Evolutionary conservation across 2,888 invertebrate genomes (phyloP).

Genomic region (Machimus rusticus): DNA sequence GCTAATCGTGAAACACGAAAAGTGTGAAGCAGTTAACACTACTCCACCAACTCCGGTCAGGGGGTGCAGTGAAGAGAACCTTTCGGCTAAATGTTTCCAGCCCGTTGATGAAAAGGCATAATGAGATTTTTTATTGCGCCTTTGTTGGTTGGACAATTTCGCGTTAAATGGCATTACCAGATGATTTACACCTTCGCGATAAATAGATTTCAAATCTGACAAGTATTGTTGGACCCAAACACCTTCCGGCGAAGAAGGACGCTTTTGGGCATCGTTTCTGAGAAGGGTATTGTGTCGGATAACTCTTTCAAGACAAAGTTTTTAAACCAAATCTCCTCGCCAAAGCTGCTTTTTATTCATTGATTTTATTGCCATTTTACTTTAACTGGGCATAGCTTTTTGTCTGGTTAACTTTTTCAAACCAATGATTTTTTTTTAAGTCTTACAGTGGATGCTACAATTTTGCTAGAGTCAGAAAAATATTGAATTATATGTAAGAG

Average conservation of each 20-base stretch:
- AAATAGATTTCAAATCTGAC: slow-evolving; percentile 20
- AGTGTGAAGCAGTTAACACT: slow-evolving; percentile 35
- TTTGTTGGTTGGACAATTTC: slow-evolving; percentile 13
- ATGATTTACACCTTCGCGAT: slow-evolving; percentile 14
- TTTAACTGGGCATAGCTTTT: too few species aligned
- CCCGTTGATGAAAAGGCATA: background rate
- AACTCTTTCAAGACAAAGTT: background rate
- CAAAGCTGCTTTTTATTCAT: background rate
- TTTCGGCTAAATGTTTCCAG: background rate
- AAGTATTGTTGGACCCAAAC: background rate
- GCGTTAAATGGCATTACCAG: slow-evolving; percentile 32
- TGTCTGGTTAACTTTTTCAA: too few species aligned
- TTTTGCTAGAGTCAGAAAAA: too few species aligned
- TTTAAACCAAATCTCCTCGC: background rate
- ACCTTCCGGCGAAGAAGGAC: background rate
- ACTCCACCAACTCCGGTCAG: background rate
- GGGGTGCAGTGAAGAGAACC: background rate
- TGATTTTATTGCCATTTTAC: background rate
- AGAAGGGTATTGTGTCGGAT: background rate
- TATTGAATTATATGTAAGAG: too few species aligned
- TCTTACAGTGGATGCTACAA: too few species aligned
- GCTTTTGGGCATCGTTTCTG: background rate
- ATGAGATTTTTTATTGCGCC: slow-evolving; percentile 19
- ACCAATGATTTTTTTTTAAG: too few species aligned
- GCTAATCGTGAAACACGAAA: slow-evolving; percentile 31